Percentiles rank a stretch among this genome's conserved stretches.
Conservation (phyloP, 2,888 invertebrate genomes). For the Andrena bicolor region DNA sequence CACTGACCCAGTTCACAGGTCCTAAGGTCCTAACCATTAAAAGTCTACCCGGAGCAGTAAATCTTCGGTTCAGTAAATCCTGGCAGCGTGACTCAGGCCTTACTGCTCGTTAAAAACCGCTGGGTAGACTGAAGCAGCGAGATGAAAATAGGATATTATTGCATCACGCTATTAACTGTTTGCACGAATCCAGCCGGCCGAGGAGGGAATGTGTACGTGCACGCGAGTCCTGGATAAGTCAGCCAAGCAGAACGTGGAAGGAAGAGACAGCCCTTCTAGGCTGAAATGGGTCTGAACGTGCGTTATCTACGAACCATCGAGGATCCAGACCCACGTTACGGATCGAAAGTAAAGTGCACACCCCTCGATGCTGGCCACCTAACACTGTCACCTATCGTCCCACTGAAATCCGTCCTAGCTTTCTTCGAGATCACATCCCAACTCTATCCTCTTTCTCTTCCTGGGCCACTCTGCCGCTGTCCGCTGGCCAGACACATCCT, state of each 20-base stretch:
- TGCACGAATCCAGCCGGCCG: constrained; percentile 27
- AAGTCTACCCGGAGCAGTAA: not conserved
- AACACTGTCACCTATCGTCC: constrained; percentile 46
- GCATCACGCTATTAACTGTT: constrained; percentile 30
- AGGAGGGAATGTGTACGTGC: constrained; percentile 9
- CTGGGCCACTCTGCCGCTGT: not conserved
- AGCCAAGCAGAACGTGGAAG: constrained; percentile 54
- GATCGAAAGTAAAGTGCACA: constrained; percentile 69
- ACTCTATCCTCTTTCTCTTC: constrained; percentile 11
- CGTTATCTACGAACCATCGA: constrained; percentile 57
- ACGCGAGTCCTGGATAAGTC: constrained; percentile 40
- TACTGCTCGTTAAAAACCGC: not conserved
- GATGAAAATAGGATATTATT: constrained; percentile 34
- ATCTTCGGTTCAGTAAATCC: not conserved
- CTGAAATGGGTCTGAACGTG: constrained; percentile 60
- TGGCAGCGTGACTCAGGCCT: not conserved
- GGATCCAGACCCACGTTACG: constrained; percentile 50
- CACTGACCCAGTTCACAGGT: constrained; percentile 14
- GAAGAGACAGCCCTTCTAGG: constrained; percentile 38
- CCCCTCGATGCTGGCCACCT: constrained; percentile 23
- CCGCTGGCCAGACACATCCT: constrained; percentile 45
- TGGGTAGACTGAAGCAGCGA: not conserved
- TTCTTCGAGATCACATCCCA: constrained; percentile 1
- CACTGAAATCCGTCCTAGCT: constrained; percentile 35
- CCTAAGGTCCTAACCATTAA: not conserved